A percentile compares a stretch with the other conserved stretches of the same genome.
These are phyloP conservation scores for Pachyramphus minor DNA, from an alignment of 2,113 vertebrate species.

Conservation along the genomic window DNA sequence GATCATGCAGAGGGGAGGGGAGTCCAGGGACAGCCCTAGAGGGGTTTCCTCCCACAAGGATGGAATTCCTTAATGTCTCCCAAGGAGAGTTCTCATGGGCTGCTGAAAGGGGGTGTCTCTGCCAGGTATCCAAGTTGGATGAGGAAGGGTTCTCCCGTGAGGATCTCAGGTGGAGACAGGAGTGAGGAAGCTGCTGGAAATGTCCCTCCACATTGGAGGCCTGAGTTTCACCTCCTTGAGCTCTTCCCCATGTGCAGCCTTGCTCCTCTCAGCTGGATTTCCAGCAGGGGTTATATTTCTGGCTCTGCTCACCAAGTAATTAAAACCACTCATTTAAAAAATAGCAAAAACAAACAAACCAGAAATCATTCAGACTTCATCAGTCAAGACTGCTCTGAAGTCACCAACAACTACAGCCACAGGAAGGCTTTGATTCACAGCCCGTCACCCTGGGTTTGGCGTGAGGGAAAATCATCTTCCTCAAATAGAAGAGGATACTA, in stretches of 20 bases:
- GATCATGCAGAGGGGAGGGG: background rate
- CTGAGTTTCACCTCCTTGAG: background rate
- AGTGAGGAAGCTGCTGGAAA: background rate
- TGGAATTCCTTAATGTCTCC: background rate
- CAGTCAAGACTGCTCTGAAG: background rate
- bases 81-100: fast-evolving
- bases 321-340: constrained; percentile 16
- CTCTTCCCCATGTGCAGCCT: background rate
- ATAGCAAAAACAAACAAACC: background rate
- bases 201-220: fast-evolving
- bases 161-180: background rate
- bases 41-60: background rate
- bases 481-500: background rate
- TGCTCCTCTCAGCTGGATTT: background rate
- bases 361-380: constrained; percentile 2
- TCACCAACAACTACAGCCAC: background rate
- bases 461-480: background rate
- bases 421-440: background rate
- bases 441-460: background rate
- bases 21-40: background rate
- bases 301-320: background rate
- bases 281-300: background rate
- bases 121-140: background rate
- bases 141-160: background rate
- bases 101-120: background rate